Evolutionary conservation across 2,888 invertebrate genomes (phyloP), one percentile per base, ranked within the genome.

Genomic region (Melikaiella ostensackeni): DNA sequence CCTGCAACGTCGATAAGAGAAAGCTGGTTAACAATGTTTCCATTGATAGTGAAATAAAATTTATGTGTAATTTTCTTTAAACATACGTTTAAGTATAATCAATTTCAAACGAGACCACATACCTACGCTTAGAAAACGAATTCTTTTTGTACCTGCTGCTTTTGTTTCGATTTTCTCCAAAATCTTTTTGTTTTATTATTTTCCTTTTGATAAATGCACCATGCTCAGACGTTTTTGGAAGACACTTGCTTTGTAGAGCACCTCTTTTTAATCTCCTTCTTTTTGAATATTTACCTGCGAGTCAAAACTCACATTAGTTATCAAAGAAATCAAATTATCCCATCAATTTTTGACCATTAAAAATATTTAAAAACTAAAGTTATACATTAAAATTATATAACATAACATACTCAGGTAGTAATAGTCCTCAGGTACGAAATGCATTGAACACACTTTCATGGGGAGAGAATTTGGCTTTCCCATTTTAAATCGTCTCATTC

Each of bases 231-330:
- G 63, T 63, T 38, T 24, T 11, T 38, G 38, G 38, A 9, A 63
- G 11, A 38, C 21, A 38, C 35, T 63, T 63, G 35, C 63, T 63
- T 19, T 11, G 35, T 21, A 63, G 38, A 11, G 38, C 63, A 38
- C 35, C 35, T 63, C 4, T 63, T 38, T 63, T 63, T 5, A 63
- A n/a, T 9, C 21, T 38, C 21, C 38, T 63, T 38, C 35, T 42
- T 24, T 42, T 64, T 42, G 38, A 9, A 64, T 38, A 42, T 64
- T 64, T 24, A 64, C 38, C 64, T 64, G 38, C 2, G 46, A 38
- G n/a, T 63, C 35, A 62, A 62, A 62, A 33, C 16, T 33, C n/a
- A 61, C 3, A 61, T 27, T 2, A 27, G 7, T 62, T 33, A 19
- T 33, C 7, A 62, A n/a, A 46, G 7, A 62, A 33, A 62, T 5